Conservation (phyloP, 2,113 vertebrate genomes). For the Notothenia coriiceps region DNA sequence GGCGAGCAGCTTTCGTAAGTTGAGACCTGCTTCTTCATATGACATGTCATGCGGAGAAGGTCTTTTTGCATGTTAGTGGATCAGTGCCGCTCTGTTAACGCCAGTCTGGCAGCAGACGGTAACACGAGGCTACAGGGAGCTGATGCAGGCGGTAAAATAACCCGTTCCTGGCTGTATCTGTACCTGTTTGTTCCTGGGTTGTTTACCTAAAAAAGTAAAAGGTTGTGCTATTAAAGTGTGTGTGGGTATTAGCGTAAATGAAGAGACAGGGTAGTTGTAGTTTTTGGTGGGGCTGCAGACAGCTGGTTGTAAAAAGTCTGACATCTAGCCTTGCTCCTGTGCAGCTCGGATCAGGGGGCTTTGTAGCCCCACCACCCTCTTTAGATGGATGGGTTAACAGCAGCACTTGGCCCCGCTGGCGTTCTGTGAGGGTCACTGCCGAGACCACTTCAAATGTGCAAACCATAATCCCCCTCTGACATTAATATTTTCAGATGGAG, state of each 20-base stretch:
- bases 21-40: conserved; percentile 70
- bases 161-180: conserved; percentile 38
- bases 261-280: conserved; percentile 7
- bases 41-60: conserved; percentile 78
- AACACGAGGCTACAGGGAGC: conserved; percentile 85
- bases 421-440: conserved; percentile 64
- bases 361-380: conserved; percentile 63
- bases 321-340: conserved; percentile 71
- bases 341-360: conserved; percentile 68
- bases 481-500: conserved; percentile 84
- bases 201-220: conserved; percentile 40
- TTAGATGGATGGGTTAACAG: conserved; percentile 60
- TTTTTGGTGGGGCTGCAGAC: conserved; percentile 56
- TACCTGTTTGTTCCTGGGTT: conserved; percentile 12
- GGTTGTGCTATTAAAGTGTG: conserved; percentile 67
- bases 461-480: conserved; percentile 79
- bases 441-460: conserved; percentile 80
- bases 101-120: conserved; percentile 88
- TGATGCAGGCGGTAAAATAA: conserved; percentile 82
- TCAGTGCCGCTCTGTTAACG: conserved; percentile 83
- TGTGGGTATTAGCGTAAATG: conserved; percentile 26
- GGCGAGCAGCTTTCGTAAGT: conserved; percentile 81
- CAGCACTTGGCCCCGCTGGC: conserved; percentile 54
- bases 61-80: conserved; percentile 85
- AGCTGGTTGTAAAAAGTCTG: conserved; percentile 71